Conservation (phyloP, 2,113 vertebrate genomes). For the Stigmatopora nigra region DNA sequence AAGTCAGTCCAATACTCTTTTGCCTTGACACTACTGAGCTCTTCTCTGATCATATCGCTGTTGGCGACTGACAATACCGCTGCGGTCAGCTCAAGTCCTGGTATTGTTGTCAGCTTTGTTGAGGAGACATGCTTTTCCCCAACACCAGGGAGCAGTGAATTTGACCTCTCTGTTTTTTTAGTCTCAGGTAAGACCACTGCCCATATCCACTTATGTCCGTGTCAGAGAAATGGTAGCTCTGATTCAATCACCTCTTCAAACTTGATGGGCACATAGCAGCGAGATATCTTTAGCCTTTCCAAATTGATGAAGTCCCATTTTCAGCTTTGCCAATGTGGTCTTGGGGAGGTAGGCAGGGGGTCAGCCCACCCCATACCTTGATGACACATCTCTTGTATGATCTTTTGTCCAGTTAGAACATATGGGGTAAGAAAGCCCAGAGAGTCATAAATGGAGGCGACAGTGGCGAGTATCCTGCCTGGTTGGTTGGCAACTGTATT, state of each 20-base stretch:
- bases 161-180: background rate
- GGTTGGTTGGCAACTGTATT: too few species aligned
- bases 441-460: too few species aligned
- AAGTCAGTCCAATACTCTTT: background rate
- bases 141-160: background rate
- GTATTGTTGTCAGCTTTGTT: conserved; percentile 6
- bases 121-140: conserved; percentile 5
- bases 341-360: too few species aligned
- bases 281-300: background rate
- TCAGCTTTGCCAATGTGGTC: conserved; percentile 2
- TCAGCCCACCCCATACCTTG: too few species aligned
- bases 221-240: conserved; percentile 10
- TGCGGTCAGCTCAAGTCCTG: background rate
- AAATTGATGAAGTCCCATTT: background rate
- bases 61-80: conserved; percentile 6
- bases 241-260: background rate
- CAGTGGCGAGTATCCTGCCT: too few species aligned
- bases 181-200: conserved; percentile 9
- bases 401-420: too few species aligned
- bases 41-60: conserved; percentile 1
- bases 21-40: conserved; percentile 7
- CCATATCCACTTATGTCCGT: conserved; percentile 7
- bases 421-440: too few species aligned
- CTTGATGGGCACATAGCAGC: background rate
- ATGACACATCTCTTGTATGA: too few species aligned